Evolutionary conservation across 2,113 vertebrate genomes (phyloP).

Genomic region (Xenopus laevis): DNA sequence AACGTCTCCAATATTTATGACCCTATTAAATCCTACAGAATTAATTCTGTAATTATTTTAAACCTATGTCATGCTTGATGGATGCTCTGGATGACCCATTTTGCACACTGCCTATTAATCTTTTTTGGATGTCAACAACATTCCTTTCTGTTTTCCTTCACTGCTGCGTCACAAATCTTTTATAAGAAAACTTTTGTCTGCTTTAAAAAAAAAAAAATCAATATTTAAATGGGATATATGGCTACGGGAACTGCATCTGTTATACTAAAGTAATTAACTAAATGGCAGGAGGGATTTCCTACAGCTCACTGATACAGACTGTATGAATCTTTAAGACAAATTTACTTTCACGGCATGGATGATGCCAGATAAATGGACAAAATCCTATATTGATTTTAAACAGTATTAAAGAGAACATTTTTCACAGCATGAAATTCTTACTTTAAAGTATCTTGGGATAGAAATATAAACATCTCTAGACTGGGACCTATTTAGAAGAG

Average conservation of each 20-base stretch:
- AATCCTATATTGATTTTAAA: conserved; percentile 7
- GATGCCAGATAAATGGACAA: conserved; percentile 5
- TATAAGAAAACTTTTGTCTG: neutral
- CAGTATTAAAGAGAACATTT: neutral
- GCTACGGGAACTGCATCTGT: neutral
- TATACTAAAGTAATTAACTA: conserved; percentile 14
- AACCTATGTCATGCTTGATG: conserved; percentile 84
- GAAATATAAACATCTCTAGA: neutral
- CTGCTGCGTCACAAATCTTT: conserved; percentile 47
- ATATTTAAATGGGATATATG: neutral
- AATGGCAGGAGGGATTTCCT: conserved; percentile 15
- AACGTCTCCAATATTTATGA: conserved; percentile 93
- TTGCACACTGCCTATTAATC: conserved; percentile 73
- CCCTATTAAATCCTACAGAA: conserved; percentile 87
- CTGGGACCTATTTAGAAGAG: too few species aligned
- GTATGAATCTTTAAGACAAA: conserved; percentile 8
- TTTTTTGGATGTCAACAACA: conserved; percentile 67
- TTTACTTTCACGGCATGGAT: neutral
- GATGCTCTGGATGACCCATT: conserved; percentile 78
- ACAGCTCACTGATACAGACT: conserved; percentile 4
- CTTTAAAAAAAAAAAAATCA: conserved; percentile 13
- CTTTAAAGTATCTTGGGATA: neutral
- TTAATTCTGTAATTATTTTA: conserved; percentile 93
- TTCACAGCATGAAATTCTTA: neutral
- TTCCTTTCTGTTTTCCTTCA: conserved; percentile 51